Base-by-base conservation (phyloP, 2,113 vertebrate species). In the Pseudorectes ferrugineus region DNA sequence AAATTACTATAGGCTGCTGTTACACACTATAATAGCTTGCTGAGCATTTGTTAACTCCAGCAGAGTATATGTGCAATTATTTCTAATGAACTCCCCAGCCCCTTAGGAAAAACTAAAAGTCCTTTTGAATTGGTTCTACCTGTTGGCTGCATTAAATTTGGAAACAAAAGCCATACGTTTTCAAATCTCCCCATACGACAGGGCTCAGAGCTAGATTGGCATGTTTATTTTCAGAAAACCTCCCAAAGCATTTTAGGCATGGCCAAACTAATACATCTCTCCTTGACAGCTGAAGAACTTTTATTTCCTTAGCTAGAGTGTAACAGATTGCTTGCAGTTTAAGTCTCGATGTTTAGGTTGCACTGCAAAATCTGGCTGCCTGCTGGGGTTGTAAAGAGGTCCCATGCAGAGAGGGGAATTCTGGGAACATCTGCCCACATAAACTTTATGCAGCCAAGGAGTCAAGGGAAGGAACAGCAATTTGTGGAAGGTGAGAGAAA, bases 381-480 rank as follows among this genome's bases (percentile, higher is more conserved):
- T 97, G 92, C 92, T 97, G 91, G 77, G 93, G 86, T 74, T 95
- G 82, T 96, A 96, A 97, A 96, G 95, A 88, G 67, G 92, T 94
- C 76, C 76, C 90, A 93, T 92, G 90, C 79, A 96, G 89, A 79
- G 93, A 89, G 35, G 76, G 67, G 80, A 91, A 86, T 95, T 96
- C 92, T 95, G 94, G 92, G 80, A 96, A 93, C 96, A 95, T 94
- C 85, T 95, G 91, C 81, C 93, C 45, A 87, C 58, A 84, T 86
- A 91, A 94, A 85, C 66, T 86, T 92, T 80, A 79, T 72, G 82
- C 73, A 94, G 67, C 62, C 55, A 55, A 90, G 43, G 62, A 96
- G 67, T 91, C 54, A 80, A 73, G n/a, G 55, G 45, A 92, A 81
- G 35, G 36, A 92, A 82, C 40, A 72, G 57, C 55, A 88, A 51